Base-by-base conservation (phyloP, 2,113 vertebrate genomes). In the Eleginops maclovinus region DNA sequence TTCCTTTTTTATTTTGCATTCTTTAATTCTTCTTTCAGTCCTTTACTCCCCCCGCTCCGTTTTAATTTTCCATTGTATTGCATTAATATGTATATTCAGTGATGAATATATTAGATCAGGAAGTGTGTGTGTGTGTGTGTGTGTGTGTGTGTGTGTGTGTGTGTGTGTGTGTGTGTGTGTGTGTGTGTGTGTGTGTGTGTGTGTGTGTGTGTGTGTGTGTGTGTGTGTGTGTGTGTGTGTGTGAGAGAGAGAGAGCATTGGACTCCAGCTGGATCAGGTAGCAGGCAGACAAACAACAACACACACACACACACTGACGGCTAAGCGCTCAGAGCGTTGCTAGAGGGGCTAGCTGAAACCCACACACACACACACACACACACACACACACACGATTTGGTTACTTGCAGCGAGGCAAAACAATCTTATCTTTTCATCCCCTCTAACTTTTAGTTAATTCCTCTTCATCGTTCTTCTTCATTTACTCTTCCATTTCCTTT, bases 281-380 rank as follows among this genome's bases (percentile, higher is more conserved):
- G n/a, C n/a, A n/a, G n/a, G 49, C 19, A 51, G 47, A 66, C 58
- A 6, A 31, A 31, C 28, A 31, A 31, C 4, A 31, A 31, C 28
- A 21, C 21, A 55, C 22, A 19, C 36, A 31, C 21, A 22, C 53
- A 36, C 43, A 9, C 68, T 51, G 53, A 60, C 31, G 62, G 75
- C 74, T 73, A 73, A 90, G 61, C 78, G 93, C 94, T 93, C 55
- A 87, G 87, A 94, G 94, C 90, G 56, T 95, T 79, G 93, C 94
- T 86, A 84, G 89, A 94, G 92, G 93, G 91, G 28, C 36, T 40
- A 2, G 58, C 63, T 43, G n/a, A 60, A 11, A 81, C 61, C 81
- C 41, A 47, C 16, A 75, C 40, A 64, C 72, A 51, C 28, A 59
- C 41, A 54, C 53, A 24, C 51, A 53, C 28, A 81, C 61, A 83